phyloP scores from a whole-genome alignment of 2,797 vertebrate genomes.

The Acrocephalus scirpaceus region DNA sequence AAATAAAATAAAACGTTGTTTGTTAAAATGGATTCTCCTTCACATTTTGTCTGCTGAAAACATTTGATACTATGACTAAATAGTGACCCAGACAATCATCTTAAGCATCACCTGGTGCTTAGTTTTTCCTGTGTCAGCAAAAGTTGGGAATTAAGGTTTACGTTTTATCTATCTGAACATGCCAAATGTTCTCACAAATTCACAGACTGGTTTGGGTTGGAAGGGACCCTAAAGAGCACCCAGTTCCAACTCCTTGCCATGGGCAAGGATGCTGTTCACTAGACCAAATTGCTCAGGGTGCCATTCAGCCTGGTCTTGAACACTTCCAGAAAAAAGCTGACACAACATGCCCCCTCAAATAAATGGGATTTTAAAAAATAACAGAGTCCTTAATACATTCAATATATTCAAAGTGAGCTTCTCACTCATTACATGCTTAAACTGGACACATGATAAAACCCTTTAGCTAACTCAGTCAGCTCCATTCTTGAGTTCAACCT shows the following conservation, averaged over 20 bases:
- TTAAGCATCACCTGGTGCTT: background rate
- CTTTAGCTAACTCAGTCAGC: background rate
- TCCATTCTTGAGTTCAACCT: background rate
- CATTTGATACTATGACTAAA: background rate
- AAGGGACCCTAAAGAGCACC: background rate
- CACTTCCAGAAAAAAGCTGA: background rate
- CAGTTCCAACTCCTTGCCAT: background rate
- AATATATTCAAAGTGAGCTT: background rate
- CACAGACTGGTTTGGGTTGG: background rate
- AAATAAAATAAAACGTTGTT: background rate
- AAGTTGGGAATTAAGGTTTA: background rate
- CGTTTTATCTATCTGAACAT: background rate
- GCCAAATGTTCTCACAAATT: background rate
- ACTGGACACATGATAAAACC: background rate
- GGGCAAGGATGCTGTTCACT: background rate
- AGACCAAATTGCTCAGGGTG: background rate
- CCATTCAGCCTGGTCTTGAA: background rate
- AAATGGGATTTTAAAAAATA: background rate
- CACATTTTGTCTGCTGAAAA: conserved; percentile 4
- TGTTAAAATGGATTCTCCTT: background rate
- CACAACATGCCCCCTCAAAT: background rate
- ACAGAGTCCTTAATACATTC: background rate
- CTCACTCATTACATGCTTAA: background rate
- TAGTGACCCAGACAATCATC: background rate
- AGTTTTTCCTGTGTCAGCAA: background rate